These are phyloP conservation scores for Shinisaurus crocodilurus DNA, from an alignment of 2,113 vertebrate genomes.

Conservation along the genomic window DNA sequence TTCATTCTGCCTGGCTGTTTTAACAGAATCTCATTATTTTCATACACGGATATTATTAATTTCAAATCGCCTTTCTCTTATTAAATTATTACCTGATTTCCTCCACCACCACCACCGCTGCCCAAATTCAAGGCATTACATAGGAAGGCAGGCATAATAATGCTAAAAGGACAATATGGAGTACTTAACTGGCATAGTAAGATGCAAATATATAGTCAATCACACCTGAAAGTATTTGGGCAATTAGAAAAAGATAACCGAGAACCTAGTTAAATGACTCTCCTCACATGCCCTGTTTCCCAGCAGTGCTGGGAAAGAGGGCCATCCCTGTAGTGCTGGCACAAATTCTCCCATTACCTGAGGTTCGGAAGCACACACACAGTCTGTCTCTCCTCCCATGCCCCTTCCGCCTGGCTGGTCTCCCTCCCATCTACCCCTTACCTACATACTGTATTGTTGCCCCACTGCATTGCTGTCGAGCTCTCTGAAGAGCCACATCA, in stretches of 20 bases:
- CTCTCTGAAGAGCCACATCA: too few relatives aligned
- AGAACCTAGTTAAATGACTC: too few relatives aligned
- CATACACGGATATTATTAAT: constrained; percentile 21
- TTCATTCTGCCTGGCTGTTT: constrained; percentile 27
- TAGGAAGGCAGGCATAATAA: not conserved
- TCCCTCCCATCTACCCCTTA: too few relatives aligned
- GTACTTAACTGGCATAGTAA: not conserved
- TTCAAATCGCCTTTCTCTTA: not conserved
- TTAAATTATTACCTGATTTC: constrained; percentile 15
- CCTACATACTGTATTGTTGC: too few relatives aligned
- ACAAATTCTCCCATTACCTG: too few relatives aligned
- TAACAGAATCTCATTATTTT: constrained; percentile 42
- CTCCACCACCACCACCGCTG: not conserved
- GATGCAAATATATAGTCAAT: not conserved
- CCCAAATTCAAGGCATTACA: not conserved
- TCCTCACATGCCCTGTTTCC: too few relatives aligned
- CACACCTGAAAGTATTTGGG: not conserved
- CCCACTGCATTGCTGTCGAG: too few relatives aligned
- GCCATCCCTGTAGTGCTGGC: too few relatives aligned
- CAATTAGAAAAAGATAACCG: not conserved
- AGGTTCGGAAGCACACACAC: too few relatives aligned
- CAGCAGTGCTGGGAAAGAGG: too few relatives aligned
- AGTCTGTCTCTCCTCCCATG: too few relatives aligned
- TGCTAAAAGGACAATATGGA: not conserved
- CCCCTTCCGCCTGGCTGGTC: too few relatives aligned